Base-by-base conservation (phyloP, 2,888 invertebrate genomes). In the Parnassius mnemosyne region DNA sequence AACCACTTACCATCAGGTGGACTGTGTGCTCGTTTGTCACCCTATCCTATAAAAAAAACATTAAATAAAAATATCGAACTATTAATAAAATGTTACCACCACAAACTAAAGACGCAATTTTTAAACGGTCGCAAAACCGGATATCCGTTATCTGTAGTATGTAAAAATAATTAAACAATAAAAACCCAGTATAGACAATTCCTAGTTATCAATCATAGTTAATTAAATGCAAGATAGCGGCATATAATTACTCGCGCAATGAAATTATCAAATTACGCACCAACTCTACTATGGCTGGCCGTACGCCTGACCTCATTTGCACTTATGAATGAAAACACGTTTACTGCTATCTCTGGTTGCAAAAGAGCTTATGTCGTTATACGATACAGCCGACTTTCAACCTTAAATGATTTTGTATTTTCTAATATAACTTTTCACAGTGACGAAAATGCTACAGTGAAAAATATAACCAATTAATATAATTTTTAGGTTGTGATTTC, bases 321-420 rank as follows among this genome's bases (percentile, higher is more conserved):
- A 59, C 65, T 66, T 64, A 69, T 72, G 69, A 72, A 72, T 72
- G 71, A 67, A 72, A 66, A 54, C 62, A 54, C 54, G 54, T 43
- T 53, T 46, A 16, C n/a, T 25, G 34, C 13, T 42, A 44, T 12
- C 5, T 47, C 13, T 25, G 9, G 25, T n/a, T 34, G 49, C 44
- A 11, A 54, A 58, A 58, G 13, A 51, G 34, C 57, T 54, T 58
- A 58, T 57, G 53, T 53, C 10, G 13, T 16, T 25, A 42, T 10
- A 46, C 43, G 10, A 12, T 25, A 25, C 43, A 62, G 9, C 20
- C 12, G n/a, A 62, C 49, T 53, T 53, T 52, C 42, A 47, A 53
- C 53, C 53, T 57, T 53, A 57, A 52, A 34, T 34, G 1, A 34
- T 34, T 34, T 34, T 34, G 5, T 34, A 7, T 7, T 1, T 7